Percentiles rank a stretch among this genome's conserved stretches.
Evolutionary conservation across 2,797 vertebrate genomes (phyloP).

Genomic region (Spea hammondii): DNA sequence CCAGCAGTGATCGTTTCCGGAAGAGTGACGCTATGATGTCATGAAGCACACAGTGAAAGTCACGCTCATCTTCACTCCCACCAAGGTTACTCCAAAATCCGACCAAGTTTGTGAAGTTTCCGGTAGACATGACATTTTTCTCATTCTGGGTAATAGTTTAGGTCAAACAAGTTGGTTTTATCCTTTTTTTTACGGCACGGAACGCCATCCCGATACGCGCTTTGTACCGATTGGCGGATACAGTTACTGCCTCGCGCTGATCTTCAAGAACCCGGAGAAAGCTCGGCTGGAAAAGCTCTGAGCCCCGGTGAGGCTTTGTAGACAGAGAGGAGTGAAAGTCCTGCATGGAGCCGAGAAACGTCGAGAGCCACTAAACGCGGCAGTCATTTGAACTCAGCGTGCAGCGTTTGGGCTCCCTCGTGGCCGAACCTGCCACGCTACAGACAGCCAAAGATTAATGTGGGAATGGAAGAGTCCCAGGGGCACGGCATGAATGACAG

Average conservation of each 20-base stretch:
- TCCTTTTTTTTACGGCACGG: no score
- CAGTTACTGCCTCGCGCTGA: slow-evolving; percentile 1
- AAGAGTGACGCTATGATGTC: no score
- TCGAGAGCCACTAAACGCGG: slow-evolving; percentile 51
- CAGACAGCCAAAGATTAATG: slow-evolving; percentile 40
- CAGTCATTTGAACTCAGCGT: slow-evolving; percentile 58
- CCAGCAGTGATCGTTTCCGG: no score
- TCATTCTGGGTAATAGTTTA: no score
- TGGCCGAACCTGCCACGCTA: slow-evolving; percentile 44
- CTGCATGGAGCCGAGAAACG: slow-evolving; percentile 46
- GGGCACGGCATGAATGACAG: slow-evolving; percentile 31
- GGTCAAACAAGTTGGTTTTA: no score
- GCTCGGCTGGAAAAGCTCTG: not conserved
- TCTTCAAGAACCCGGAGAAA: slow-evolving; percentile 16
- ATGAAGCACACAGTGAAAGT: no score
- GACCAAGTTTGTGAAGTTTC: no score
- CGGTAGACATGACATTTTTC: no score
- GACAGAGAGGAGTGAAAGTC: slow-evolving; percentile 23
- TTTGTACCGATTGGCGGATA: slow-evolving; percentile 25
- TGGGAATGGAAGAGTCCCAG: slow-evolving; percentile 57
- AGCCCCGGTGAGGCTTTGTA: slow-evolving; percentile 22
- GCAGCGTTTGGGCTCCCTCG: slow-evolving; percentile 36
- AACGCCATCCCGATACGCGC: no score
- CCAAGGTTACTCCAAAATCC: no score
- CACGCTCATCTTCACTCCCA: no score